Evolutionary conservation across 2,888 invertebrate genomes (phyloP), one percentile per base, ranked within the genome.

Genomic region (Pseudoips prasinana): DNA sequence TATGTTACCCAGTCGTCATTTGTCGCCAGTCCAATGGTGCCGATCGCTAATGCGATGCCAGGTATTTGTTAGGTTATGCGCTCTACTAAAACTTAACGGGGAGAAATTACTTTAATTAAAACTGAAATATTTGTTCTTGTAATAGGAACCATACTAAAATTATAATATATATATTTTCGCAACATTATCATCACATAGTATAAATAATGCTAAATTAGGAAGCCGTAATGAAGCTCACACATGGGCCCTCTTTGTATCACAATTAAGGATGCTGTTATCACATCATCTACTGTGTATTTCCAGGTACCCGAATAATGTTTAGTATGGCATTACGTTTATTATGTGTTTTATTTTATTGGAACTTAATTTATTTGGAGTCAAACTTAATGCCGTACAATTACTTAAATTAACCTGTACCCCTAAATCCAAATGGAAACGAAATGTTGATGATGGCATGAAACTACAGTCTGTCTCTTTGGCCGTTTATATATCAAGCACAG

Each of bases 21-120:
- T 64, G 62, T 60, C 46, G 52, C 56, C 48, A 46, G 56, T 51
- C 67, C 63, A 67, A 58, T 64, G 71, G 65, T 65, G 74, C 73
- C 58, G 73, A 64, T 67, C 56, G 64, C 65, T 46, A 52, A 64
- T 52, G 68, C 55, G 48, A 58, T 63, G 64, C 67, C 78, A 86
- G 85, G 86, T 86, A 86, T 87, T 86, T 86, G 81, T 82, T 86
- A 87, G 86, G 80, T 35, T 47, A 46, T 46, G 39, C 53, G 40
- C 34, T 36, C 50, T 53, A 53, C 41, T 22, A 46, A 26, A 2
- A 14, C 14, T 14, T 5, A n/a, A n/a, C 5, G 14, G 14, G 14
- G 14, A 14, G 18, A 18, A 18, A 18, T 6, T 18, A 18, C 18
- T 3, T 18, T 6, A 6, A 18, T 18, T 18, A 18, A n/a, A n/a